Evolutionary conservation across 2,797 vertebrate species (phyloP).

Genomic region (Glossophaga mutica): DNA sequence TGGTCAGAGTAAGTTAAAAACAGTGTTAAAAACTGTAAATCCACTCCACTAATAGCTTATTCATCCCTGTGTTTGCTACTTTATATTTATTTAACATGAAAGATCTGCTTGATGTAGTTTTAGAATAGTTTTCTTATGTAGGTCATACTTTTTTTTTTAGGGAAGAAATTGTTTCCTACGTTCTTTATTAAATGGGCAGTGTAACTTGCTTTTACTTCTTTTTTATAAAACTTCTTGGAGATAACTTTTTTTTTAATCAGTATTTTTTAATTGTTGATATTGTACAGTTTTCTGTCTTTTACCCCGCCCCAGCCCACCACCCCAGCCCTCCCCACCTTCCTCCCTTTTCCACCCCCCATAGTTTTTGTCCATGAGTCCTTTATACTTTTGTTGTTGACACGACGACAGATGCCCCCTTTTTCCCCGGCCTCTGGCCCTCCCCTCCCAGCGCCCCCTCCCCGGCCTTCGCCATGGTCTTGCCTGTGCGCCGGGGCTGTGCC

Average conservation of each 20-base stretch:
- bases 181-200: neutral
- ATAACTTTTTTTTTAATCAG: too few relatives aligned
- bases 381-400: neutral
- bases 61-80: neutral
- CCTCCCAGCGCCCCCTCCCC: too few relatives aligned
- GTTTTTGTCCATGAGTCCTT: too few relatives aligned
- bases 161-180: neutral
- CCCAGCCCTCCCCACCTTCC: too few relatives aligned
- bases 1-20: neutral
- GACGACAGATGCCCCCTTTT: neutral
- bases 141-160: neutral
- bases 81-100: neutral
- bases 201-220: neutral
- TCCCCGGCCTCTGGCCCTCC: too few relatives aligned
- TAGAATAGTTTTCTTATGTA: neutral
- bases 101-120: neutral
- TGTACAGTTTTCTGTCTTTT: too few relatives aligned
- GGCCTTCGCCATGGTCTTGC: accelerated
- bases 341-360: too few relatives aligned
- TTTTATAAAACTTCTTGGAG: neutral
- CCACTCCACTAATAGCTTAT: neutral
- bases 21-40: neutral
- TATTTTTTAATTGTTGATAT: too few relatives aligned
- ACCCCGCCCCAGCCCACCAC: too few relatives aligned
- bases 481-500: too few relatives aligned